A percentile compares a stretch with the other conserved stretches of the same genome.
Conservation (phyloP, 2,113 vertebrate species). For the Macrotis lagotis region DNA sequence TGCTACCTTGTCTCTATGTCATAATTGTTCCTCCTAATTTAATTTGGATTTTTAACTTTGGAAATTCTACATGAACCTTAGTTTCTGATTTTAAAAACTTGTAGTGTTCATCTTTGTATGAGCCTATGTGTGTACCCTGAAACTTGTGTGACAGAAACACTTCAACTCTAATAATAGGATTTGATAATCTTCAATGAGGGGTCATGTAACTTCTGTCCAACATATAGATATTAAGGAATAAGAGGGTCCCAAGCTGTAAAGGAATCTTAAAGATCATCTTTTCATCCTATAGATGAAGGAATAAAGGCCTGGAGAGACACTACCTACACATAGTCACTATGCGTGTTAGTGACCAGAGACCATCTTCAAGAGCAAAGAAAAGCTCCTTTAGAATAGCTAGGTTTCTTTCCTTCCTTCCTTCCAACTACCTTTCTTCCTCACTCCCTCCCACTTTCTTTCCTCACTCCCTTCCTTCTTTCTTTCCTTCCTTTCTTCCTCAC, state of each 20-base stretch:
- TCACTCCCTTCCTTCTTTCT: too few relatives aligned
- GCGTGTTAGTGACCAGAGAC: neutral
- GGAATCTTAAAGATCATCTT: neutral
- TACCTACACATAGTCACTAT: neutral
- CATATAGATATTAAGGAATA: conserved; percentile 9
- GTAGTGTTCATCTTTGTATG: neutral
- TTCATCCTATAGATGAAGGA: neutral
- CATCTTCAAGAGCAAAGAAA: conserved; percentile 67
- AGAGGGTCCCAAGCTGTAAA: neutral
- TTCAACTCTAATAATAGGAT: neutral
- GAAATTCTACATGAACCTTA: neutral
- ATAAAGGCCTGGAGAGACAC: neutral
- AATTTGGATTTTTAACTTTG: neutral
- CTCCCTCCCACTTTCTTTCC: too few relatives aligned
- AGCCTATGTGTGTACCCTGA: neutral
- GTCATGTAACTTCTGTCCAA: neutral
- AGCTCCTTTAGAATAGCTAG: conserved; percentile 55
- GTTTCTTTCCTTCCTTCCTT: conserved; percentile 1
- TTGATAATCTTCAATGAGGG: neutral
- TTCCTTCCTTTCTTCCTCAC: too few relatives aligned
- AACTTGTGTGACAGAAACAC: neutral
- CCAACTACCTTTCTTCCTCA: too few relatives aligned
- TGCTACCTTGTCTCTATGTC: neutral
- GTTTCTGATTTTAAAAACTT: neutral
- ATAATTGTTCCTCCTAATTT: neutral